Base-by-base conservation (phyloP, 2,113 vertebrate genomes). In the Steatornis caripensis region DNA sequence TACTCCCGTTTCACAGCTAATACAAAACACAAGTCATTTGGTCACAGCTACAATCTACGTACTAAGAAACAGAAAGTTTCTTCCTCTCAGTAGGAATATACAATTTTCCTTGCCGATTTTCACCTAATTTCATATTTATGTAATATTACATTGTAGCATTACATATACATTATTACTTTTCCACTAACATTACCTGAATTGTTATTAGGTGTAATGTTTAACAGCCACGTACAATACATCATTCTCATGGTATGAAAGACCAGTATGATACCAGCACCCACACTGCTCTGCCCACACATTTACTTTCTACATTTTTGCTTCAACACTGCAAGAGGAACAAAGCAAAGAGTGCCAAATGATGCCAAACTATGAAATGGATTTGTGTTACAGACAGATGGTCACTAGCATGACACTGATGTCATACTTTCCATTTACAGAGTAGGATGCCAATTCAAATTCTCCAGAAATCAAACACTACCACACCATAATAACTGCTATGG, bases 341-440 rank as follows among this genome's bases (percentile, higher is more conserved):
- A 84, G 53, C 27, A 32, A 24, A 39, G 24, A 51, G 14, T 57
- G 48, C 24, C 61, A 64, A 82, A 41, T 1, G 43, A 55, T 23
- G 66, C 88, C 76, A 60, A 87, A 37, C 57, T 84, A 65, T 18
- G 53, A 74, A 90, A 65, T 24, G 37, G 65, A 53, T 76, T 81
- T 81, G 36, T 69, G 76, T 68, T 87, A 75, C 49, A 57, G 70
- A 58, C 95, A 96, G 91, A 95, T 92, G 84, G 91, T 39, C 77
- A 70, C 82, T 39, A 48, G 69, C 32, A 32, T 27, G 48, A 75
- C 77, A 82, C 77, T 92, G 83, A 89, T 61, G 69, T 94, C 74
- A 79, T 16, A 23, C 32, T 30, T 84, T 46, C 51, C 54, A 62
- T 48, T 96, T 30, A 55, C 6, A 53, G 61, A 72, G 26, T 4